Percentiles rank a stretch among this genome's conserved stretches.
Evolutionary conservation across 2,113 vertebrate genomes (phyloP).

Genomic region (Mustela lutreola): DNA sequence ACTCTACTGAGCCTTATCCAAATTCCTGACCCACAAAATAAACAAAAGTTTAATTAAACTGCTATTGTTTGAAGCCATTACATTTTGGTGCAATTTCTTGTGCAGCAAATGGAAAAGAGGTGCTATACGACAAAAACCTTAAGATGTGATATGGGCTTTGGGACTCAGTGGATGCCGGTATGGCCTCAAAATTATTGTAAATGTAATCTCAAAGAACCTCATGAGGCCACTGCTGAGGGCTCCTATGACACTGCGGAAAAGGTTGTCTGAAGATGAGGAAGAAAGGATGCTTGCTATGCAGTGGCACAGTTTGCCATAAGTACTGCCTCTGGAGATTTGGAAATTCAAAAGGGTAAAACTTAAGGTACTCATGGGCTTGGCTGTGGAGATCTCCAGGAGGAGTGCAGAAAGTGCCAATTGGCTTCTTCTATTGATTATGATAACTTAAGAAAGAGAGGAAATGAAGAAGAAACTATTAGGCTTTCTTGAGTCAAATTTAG

Average conservation of each 20-base stretch:
- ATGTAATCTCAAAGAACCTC: background rate
- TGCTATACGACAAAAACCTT: background rate
- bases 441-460: constrained; percentile 16
- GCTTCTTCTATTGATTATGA: background rate
- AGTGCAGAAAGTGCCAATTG: background rate
- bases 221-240: background rate
- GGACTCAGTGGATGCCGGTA: background rate
- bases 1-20: background rate
- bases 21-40: background rate
- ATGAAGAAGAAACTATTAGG: background rate
- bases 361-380: background rate
- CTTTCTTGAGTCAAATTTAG: background rate
- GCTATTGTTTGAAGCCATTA: background rate
- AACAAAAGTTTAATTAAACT: background rate
- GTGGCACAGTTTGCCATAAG: background rate
- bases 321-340: background rate
- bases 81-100: background rate
- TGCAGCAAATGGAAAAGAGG: background rate
- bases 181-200: background rate
- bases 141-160: background rate
- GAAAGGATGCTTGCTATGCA: background rate
- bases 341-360: background rate
- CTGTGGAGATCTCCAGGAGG: background rate
- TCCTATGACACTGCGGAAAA: background rate
- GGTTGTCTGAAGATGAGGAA: background rate